Conservation (phyloP, 2,113 vertebrate genomes). For the Ageneiosus marmoratus region DNA sequence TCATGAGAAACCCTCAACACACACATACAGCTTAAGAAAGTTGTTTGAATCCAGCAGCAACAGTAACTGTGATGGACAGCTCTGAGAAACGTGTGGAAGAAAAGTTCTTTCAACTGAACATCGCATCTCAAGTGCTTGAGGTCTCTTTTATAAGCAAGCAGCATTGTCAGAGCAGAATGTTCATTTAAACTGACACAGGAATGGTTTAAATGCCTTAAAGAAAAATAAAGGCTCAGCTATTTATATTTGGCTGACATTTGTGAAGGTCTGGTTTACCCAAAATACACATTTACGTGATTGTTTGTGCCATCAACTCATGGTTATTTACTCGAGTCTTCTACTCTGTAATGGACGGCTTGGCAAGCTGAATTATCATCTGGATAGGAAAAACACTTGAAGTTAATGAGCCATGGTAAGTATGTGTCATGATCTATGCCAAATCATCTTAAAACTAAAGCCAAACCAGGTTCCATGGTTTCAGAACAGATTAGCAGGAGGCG, state of each 20-base stretch:
- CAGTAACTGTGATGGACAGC: constrained; percentile 59
- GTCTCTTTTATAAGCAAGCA: constrained; percentile 68
- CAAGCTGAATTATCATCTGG: constrained; percentile 36
- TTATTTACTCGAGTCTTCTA: constrained; percentile 34
- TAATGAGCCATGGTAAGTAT: constrained; percentile 43
- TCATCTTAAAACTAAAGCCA: constrained; percentile 38
- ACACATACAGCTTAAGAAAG: background rate
- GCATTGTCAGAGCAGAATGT: constrained; percentile 57
- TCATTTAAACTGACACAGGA: constrained; percentile 68
- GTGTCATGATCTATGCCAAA: constrained; percentile 23
- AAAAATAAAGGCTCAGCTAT: constrained; percentile 37
- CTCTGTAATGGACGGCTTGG: constrained; percentile 39
- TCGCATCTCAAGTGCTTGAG: constrained; percentile 69
- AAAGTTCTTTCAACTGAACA: constrained; percentile 67
- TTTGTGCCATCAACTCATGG: constrained; percentile 38
- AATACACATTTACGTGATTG: constrained; percentile 44
- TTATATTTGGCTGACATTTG: constrained; percentile 35
- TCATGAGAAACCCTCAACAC: background rate
- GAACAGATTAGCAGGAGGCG: constrained; percentile 19
- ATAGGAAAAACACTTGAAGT: constrained; percentile 40
- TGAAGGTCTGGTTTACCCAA: constrained; percentile 35
- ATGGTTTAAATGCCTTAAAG: constrained; percentile 38
- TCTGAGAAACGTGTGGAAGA: constrained; percentile 66
- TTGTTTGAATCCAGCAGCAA: constrained; percentile 61
- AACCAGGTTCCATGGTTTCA: constrained; percentile 32